Conservation (phyloP, 2,888 invertebrate genomes). For the Bimastos eiseni region DNA sequence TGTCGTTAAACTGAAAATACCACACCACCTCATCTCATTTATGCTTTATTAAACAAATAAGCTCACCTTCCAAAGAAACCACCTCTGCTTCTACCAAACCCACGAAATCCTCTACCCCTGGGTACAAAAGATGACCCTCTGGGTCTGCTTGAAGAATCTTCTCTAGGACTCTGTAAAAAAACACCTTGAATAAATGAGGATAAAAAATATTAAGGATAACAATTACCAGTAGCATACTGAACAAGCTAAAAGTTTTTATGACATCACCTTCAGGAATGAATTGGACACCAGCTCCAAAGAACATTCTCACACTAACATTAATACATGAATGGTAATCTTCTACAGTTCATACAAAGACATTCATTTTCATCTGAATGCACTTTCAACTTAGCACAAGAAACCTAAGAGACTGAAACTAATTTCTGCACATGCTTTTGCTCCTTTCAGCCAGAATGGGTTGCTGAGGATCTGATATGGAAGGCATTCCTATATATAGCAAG, state of each 20-base stretch:
- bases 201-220: neutral
- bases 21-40: too few species aligned
- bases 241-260: neutral
- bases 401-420: neutral
- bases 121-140: neutral
- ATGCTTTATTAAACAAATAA: too few species aligned
- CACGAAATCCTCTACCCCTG: constrained; percentile 20
- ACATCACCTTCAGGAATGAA: neutral
- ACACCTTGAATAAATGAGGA: neutral
- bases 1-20: too few species aligned
- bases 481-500: too few species aligned
- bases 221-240: neutral
- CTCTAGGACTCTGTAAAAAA: neutral
- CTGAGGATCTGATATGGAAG: too few species aligned
- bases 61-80: constrained; percentile 9
- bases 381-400: neutral
- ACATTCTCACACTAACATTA: neutral
- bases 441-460: too few species aligned
- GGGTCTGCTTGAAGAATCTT: neutral
- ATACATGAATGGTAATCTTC: neutral
- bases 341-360: neutral
- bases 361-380: neutral
- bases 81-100: constrained; percentile 20
- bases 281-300: neutral
- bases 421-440: neutral